Base-by-base conservation (phyloP, 2,113 vertebrate species). In the Tylochromis polylepis region DNA sequence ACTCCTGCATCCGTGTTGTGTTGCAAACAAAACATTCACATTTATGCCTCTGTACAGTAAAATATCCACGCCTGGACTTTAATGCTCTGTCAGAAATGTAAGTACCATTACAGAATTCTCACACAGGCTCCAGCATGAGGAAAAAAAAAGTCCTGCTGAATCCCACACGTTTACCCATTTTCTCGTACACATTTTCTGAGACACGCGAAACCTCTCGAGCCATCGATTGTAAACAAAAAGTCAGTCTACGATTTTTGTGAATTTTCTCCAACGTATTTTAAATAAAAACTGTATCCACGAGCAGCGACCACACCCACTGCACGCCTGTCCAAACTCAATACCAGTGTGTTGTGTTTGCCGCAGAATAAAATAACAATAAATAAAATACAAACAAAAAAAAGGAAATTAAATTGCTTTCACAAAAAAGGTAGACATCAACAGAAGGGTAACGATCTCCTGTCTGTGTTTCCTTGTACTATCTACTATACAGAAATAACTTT, bases 341-440 rank as follows among this genome's bases (percentile, higher is more conserved):
- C 75, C 75, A 89, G 82, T 79, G 60, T 84, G 27, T 49, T 81
- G 59, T 82, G 77, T 85, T 88, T 60, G 31, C 70, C 49, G 22
- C 81, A 84, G 31, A 94, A 95, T 95, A 96, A 94, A 92, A 95
- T 92, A 95, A 88, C 55, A 94, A 94, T 93, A 94, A 94, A 95
- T 93, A 90, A 86, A 93, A 87, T 80, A 88, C 24, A 86, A 81
- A 89, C 80, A 79, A 75, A 67, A 65, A 41, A 67, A 38, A 38
- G 10, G 8, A 38, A 38, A 38, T 10, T 38, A 38, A 10, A 22
- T 20, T 3, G 29, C n/a, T 77, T 80, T 83, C 14, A 88, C 81
- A 60, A 58, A 72, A 82, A 83, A 87, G 65, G 4, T 65, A 62
- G 27, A 86, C 78, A 86, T 84, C 15, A 84, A 51, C 77, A 38